Evolutionary conservation across 2,113 vertebrate genomes (phyloP).

Genomic region (Dolichotis patagonum): DNA sequence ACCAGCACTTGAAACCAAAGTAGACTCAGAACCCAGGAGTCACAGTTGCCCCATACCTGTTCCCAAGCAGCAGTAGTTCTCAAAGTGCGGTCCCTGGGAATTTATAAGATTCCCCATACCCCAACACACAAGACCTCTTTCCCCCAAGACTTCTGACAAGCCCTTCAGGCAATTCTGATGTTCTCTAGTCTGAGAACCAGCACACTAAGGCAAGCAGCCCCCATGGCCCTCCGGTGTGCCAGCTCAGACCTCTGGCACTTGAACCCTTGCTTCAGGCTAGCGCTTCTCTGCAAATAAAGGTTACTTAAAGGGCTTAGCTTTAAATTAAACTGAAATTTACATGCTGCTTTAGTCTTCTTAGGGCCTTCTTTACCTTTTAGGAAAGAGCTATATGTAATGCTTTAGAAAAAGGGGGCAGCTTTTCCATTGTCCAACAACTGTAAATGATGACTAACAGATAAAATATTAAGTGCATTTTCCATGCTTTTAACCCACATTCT

Average conservation of each 20-base stretch:
- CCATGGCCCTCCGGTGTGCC: accelerated
- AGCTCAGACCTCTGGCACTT: accelerated
- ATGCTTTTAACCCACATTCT: constrained; percentile 31
- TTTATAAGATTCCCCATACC: not conserved
- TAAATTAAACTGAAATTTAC: constrained; percentile 69
- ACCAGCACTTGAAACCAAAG: not conserved
- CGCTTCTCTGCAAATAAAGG: constrained; percentile 67
- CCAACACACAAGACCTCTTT: not conserved
- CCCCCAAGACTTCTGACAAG: not conserved
- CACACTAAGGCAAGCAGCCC: accelerated
- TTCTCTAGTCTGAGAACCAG: not conserved
- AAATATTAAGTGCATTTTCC: constrained; percentile 59
- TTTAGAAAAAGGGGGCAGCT: constrained; percentile 60
- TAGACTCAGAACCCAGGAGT: not conserved
- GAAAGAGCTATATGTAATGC: constrained; percentile 24
- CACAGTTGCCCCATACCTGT: not conserved
- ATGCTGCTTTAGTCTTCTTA: constrained; percentile 74
- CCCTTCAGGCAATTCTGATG: not conserved
- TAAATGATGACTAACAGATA: constrained; percentile 29
- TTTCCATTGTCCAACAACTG: too few relatives aligned
- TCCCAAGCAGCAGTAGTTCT: not conserved
- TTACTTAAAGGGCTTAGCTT: constrained; percentile 63
- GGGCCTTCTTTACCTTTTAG: constrained; percentile 62
- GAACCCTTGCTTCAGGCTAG: not conserved
- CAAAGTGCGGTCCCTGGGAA: not conserved